Percentiles rank a stretch among this genome's conserved stretches.
These are phyloP conservation scores for Ceratosolen fusciceps DNA, from an alignment of 1,140 invertebrate genomes.

Conservation along the genomic window DNA sequence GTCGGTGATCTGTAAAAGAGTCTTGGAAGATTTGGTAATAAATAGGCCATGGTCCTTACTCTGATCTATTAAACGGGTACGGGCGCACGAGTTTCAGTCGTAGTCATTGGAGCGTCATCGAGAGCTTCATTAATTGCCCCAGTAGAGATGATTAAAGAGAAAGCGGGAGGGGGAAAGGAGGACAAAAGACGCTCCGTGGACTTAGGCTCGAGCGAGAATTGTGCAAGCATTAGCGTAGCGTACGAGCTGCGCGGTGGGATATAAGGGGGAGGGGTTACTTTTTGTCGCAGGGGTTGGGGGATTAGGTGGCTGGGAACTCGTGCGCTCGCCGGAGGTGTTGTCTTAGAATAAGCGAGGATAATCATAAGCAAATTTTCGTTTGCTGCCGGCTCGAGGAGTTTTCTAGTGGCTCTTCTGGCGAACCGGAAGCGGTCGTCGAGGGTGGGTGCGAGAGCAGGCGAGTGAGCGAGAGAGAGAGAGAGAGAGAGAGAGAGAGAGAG, in stretches of 20 bases:
- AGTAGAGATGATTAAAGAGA: background rate
- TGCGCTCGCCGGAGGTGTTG: slow-evolving; percentile 51
- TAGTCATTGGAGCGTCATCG: too few species aligned
- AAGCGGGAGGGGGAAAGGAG: background rate
- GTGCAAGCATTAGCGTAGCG: slow-evolving; percentile 12
- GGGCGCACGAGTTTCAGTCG: too few species aligned
- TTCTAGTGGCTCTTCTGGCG: too few species aligned
- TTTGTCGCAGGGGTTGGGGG: background rate
- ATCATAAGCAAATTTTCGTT: slow-evolving; percentile 56
- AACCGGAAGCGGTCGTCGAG: too few species aligned
- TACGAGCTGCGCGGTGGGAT: too few species aligned
- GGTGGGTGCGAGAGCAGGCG: background rate
- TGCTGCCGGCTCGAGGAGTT: background rate
- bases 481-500: too few species aligned
- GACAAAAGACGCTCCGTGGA: too few species aligned
- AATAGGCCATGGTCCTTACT: too few species aligned
- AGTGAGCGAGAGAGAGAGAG: background rate
- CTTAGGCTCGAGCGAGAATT: slow-evolving; percentile 10
- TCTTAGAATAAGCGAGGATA: slow-evolving; percentile 63
- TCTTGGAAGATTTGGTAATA: too few species aligned
- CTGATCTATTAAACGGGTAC: too few species aligned
- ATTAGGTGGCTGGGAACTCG: background rate
- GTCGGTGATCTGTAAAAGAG: too few species aligned
- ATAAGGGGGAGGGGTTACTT: background rate
- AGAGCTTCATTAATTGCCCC: background rate